Percentiles rank a stretch among this genome's conserved stretches.
Conservation (phyloP, 2,113 vertebrate species). For the Charina bottae region DNA sequence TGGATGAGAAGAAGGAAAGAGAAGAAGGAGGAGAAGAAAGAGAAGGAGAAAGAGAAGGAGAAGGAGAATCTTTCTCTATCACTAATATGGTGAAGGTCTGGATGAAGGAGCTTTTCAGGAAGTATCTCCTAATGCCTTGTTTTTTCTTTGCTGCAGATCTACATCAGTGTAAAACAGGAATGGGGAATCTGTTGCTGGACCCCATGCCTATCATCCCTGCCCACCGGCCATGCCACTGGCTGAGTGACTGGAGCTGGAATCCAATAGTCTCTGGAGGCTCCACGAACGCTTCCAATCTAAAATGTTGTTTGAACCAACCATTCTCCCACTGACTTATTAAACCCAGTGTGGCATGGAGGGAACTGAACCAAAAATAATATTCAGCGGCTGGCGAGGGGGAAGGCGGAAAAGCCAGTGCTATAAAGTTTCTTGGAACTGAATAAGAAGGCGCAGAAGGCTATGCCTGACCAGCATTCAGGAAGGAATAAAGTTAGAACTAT, state of each 20-base stretch:
- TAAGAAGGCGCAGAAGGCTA: background rate
- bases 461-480: conserved; percentile 12
- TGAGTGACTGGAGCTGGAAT: too few relatives aligned
- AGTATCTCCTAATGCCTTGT: background rate
- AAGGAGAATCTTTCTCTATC: too few relatives aligned
- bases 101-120: background rate
- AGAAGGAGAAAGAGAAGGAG: too few relatives aligned
- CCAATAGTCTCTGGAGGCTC: background rate
- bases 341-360: background rate
- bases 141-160: too few relatives aligned
- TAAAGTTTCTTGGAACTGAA: conserved; percentile 11
- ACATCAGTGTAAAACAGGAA: background rate
- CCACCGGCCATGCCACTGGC: too few relatives aligned
- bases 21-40: too few relatives aligned
- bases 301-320: background rate
- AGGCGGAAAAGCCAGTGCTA: background rate
- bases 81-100: background rate
- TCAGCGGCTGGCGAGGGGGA: background rate
- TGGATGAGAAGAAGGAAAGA: background rate
- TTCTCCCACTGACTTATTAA: background rate
- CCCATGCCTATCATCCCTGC: too few relatives aligned
- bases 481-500: conserved; percentile 18
- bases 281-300: background rate
- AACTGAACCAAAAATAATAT: background rate
- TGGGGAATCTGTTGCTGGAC: too few relatives aligned